These are phyloP conservation scores for Hydropsyche betteni DNA, from an alignment of 2,888 invertebrate genomes.

Conservation along the genomic window DNA sequence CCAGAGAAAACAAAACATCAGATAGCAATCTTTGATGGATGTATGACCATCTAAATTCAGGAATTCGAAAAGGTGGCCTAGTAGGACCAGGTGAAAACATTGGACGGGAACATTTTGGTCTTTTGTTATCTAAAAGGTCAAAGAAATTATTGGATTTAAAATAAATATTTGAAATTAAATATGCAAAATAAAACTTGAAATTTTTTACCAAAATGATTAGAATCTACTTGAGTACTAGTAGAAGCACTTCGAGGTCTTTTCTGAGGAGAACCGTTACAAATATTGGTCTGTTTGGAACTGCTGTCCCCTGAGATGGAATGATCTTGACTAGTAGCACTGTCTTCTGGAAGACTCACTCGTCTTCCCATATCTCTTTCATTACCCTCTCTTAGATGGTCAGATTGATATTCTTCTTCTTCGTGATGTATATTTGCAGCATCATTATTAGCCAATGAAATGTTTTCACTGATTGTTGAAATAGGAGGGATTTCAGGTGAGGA, in stretches of 20 bases:
- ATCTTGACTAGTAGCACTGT: constrained; percentile 61
- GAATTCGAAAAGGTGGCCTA: constrained; percentile 96
- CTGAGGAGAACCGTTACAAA: constrained; percentile 66
- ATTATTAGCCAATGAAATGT: constrained; percentile 67
- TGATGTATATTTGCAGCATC: constrained; percentile 57
- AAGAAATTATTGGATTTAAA: constrained; percentile 33
- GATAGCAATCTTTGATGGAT: constrained; percentile 96
- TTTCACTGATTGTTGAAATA: constrained; percentile 79
- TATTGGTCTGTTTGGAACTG: constrained; percentile 48
- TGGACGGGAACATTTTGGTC: constrained; percentile 77
- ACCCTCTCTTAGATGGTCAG: constrained; percentile 54
- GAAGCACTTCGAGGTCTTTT: constrained; percentile 82
- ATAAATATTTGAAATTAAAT: neutral
- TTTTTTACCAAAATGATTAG: constrained; percentile 81
- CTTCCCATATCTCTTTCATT: constrained; percentile 63
- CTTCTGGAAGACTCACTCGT: constrained; percentile 72
- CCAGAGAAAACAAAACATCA: constrained; percentile 95
- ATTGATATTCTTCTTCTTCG: constrained; percentile 54
- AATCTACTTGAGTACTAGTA: constrained; percentile 85
- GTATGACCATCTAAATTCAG: constrained; percentile 99
- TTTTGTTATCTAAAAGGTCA: constrained; percentile 55
- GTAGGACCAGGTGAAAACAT: constrained; percentile 95
- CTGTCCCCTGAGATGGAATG: constrained; percentile 54
- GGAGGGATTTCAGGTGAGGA: constrained; percentile 71
- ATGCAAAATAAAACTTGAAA: neutral